phyloP scores from a whole-genome alignment of 2,797 vertebrate genomes.

The Centroberyx gerrardi region DNA sequence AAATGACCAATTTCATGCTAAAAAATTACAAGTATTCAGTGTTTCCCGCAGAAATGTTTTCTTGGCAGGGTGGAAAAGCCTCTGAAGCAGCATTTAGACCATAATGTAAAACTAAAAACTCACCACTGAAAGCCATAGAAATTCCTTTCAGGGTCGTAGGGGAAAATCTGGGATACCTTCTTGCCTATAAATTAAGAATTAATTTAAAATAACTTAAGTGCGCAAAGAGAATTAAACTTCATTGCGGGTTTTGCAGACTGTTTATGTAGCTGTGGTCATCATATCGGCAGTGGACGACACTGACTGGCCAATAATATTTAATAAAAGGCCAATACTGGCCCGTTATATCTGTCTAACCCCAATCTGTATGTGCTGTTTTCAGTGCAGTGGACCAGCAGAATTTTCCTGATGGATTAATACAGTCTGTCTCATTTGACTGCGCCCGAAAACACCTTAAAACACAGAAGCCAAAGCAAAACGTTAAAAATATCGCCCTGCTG shows the following conservation, averaged over 20 bases:
- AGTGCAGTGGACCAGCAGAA: neutral
- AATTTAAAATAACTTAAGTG: too few relatives aligned
- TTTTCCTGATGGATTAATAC: too few relatives aligned
- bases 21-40: neutral
- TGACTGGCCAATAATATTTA: neutral
- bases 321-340: neutral
- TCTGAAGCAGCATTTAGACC: neutral
- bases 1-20: neutral
- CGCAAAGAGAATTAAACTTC: too few relatives aligned
- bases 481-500: neutral
- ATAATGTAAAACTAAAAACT: slow-evolving; percentile 1
- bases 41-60: neutral
- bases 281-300: too few relatives aligned
- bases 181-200: neutral
- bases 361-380: neutral
- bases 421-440: neutral
- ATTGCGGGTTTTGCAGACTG: too few relatives aligned
- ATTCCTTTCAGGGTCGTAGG: neutral
- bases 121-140: neutral
- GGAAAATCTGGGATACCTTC: neutral
- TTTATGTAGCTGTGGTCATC: too few relatives aligned
- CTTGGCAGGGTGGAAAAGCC: neutral
- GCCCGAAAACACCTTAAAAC: neutral
- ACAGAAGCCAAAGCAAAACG: neutral
- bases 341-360: neutral